Conservation (phyloP, 2,888 invertebrate genomes). For the Tetranychus piercei region DNA sequence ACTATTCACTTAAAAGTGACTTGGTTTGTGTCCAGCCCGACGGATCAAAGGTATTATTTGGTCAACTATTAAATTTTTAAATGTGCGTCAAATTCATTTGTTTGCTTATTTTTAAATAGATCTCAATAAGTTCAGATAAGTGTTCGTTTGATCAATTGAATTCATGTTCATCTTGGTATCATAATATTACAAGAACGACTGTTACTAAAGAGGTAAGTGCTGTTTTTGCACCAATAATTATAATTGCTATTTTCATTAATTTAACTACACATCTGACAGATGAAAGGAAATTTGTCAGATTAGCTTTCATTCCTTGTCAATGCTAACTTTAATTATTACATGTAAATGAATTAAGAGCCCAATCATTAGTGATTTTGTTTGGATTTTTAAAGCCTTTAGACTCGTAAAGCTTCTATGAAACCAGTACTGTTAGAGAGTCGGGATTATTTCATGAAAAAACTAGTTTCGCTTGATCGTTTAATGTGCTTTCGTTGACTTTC, state of each 20-base stretch:
- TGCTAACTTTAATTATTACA: neutral
- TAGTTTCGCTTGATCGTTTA: too few species aligned
- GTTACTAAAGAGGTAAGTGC: conserved; percentile 3
- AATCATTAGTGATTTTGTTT: neutral
- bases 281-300: neutral
- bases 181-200: conserved; percentile 3
- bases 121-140: neutral
- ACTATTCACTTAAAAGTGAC: neutral
- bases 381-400: too few species aligned
- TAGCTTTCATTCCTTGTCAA: too few species aligned
- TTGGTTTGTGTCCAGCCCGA: neutral
- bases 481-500: too few species aligned
- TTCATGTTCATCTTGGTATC: neutral
- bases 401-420: too few species aligned
- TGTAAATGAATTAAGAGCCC: neutral
- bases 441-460: too few species aligned
- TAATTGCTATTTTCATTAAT: too few species aligned
- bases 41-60: neutral
- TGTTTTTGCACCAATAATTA: too few species aligned
- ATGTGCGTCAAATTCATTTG: neutral
- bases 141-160: neutral
- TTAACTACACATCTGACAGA: neutral
- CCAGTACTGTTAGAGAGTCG: too few species aligned
- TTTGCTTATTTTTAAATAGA: neutral
- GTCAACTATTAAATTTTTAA: neutral